Percentiles rank a stretch among this genome's conserved stretches.
Evolutionary conservation across 1,140 invertebrate genomes (phyloP).

Genomic region (Archivesica marissinica): DNA sequence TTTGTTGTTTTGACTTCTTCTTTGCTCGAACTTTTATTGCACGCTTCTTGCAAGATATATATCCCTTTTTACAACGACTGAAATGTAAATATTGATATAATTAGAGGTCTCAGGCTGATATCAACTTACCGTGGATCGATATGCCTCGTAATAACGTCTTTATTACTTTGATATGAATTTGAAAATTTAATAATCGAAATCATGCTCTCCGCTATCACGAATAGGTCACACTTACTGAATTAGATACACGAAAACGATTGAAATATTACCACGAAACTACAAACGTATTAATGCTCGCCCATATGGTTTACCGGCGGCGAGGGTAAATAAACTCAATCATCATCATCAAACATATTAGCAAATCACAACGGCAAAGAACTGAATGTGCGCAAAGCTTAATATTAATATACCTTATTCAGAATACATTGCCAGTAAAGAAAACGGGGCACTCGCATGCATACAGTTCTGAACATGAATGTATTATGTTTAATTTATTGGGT

Average conservation of each 20-base stretch:
- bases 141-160: too few relatives aligned
- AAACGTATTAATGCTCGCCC: background rate
- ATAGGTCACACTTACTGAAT: too few relatives aligned
- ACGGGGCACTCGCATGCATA: background rate
- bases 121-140: too few relatives aligned
- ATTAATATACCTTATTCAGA: background rate
- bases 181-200: background rate
- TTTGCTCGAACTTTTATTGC: background rate
- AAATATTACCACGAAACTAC: too few relatives aligned
- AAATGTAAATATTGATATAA: too few relatives aligned
- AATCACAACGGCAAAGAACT: too few relatives aligned
- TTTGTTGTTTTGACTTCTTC: conserved; percentile 16
- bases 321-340: too few relatives aligned
- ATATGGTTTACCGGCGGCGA: background rate
- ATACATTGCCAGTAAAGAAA: background rate
- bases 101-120: too few relatives aligned
- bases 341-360: too few relatives aligned
- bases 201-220: background rate
- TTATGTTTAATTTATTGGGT: background rate
- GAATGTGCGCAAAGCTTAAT: background rate
- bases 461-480: background rate
- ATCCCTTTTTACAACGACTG: conserved; percentile 59
- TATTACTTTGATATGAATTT: too few relatives aligned
- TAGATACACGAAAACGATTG: too few relatives aligned
- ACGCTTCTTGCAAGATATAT: conserved; percentile 30